Percentiles rank a stretch among this genome's conserved stretches.
Evolutionary conservation across 2,797 vertebrate genomes (phyloP).

Genomic region (Toxotes lorentzi): DNA sequence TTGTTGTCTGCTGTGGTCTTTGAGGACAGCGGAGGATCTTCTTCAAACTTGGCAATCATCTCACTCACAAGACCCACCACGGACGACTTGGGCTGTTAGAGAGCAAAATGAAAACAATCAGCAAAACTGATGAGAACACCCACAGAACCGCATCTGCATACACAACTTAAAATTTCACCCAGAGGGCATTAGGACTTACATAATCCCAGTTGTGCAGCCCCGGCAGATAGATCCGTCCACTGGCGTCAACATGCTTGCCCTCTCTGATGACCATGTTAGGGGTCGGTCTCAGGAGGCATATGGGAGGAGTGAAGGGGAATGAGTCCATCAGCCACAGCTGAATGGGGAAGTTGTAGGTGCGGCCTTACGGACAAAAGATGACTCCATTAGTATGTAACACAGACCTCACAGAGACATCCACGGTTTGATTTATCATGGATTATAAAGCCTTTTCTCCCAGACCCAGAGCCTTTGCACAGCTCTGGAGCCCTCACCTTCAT

Average conservation of each 20-base stretch:
- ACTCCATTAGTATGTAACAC: slow-evolving; percentile 3
- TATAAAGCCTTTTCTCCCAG: background rate
- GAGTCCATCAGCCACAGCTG: slow-evolving; percentile 96
- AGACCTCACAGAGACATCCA: background rate
- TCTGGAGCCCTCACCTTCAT: slow-evolving; percentile 86
- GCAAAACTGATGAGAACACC: background rate
- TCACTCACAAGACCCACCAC: slow-evolving; percentile 89
- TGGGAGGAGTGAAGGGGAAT: slow-evolving; percentile 95
- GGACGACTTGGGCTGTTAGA: slow-evolving; percentile 90
- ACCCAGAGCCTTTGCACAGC: too few relatives aligned
- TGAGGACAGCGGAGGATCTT: slow-evolving; percentile 91
- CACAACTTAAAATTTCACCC: background rate
- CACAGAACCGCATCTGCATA: rapidly evolving
- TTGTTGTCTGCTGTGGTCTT: slow-evolving; percentile 80
- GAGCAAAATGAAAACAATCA: background rate
- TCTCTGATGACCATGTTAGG: slow-evolving; percentile 92
- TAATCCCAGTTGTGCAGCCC: slow-evolving; percentile 94
- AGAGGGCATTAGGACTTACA: slow-evolving; percentile 80
- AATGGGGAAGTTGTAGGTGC: slow-evolving; percentile 93
- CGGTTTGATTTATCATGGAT: background rate
- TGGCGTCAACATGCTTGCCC: slow-evolving; percentile 92
- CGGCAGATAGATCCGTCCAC: slow-evolving; percentile 92
- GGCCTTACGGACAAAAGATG: slow-evolving; percentile 78
- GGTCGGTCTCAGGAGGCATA: slow-evolving; percentile 94
- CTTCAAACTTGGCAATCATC: slow-evolving; percentile 95